Evolutionary conservation across 2,797 vertebrate genomes (phyloP).

Genomic region (Mionectes olivaceus): DNA sequence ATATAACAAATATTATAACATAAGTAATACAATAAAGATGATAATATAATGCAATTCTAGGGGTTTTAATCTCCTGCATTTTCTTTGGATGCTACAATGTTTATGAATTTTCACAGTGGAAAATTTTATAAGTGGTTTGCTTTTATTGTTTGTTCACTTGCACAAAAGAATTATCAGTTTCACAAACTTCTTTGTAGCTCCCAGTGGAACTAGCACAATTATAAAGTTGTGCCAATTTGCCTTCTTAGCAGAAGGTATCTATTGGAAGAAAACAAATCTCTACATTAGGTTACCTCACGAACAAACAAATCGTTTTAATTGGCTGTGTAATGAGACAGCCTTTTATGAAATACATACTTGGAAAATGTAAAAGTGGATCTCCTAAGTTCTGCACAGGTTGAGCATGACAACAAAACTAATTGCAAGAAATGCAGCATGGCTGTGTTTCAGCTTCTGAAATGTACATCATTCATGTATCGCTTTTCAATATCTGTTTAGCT

Average conservation of each 20-base stretch:
- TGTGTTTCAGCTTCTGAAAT: slow-evolving; percentile 11
- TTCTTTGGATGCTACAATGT: slow-evolving; percentile 11
- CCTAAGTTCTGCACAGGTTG: background rate
- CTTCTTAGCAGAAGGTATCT: slow-evolving; percentile 72
- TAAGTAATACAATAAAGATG: background rate
- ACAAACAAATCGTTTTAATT: slow-evolving; percentile 75
- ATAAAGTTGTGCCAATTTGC: slow-evolving; percentile 79
- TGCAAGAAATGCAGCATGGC: background rate
- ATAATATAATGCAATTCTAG: background rate
- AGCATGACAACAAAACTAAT: background rate
- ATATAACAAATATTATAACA: background rate
- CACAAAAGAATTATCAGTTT: slow-evolving; percentile 75
- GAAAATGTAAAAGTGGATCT: slow-evolving; percentile 10
- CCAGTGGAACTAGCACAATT: slow-evolving; percentile 73
- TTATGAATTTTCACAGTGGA: slow-evolving; percentile 48
- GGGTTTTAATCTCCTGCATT: slow-evolving; percentile 12
- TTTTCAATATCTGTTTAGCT: background rate
- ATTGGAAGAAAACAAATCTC: slow-evolving; percentile 74
- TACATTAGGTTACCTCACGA: slow-evolving; percentile 68
- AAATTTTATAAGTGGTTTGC: slow-evolving; percentile 67
- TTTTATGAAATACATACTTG: slow-evolving; percentile 2
- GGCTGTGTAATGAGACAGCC: slow-evolving; percentile 63
- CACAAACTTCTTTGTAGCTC: slow-evolving; percentile 77
- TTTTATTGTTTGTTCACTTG: slow-evolving; percentile 52
- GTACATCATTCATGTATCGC: background rate